Conservation (phyloP, 53 echinoderm and acorn worm genomes). For the Glandiceps talaboti region DNA sequence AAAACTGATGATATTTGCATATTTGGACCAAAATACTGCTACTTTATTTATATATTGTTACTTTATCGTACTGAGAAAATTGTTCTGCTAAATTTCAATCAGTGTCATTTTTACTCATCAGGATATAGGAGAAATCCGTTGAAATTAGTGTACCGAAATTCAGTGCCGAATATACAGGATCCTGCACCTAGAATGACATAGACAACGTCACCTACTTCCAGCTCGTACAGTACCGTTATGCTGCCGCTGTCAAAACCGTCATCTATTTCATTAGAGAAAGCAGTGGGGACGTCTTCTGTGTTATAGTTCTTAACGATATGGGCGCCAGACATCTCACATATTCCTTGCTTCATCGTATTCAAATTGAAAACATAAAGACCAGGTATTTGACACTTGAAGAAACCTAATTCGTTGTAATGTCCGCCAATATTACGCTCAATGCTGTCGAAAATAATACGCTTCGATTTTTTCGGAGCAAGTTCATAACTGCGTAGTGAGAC, state of each 20-base stretch:
- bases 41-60: too few relatives aligned
- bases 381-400: neutral
- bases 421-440: neutral
- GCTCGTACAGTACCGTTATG: neutral
- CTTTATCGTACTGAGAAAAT: too few relatives aligned
- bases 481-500: too few relatives aligned
- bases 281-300: neutral
- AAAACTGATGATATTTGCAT: too few relatives aligned
- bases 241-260: neutral
- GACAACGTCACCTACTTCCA: neutral
- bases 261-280: too few relatives aligned
- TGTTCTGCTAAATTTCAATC: too few relatives aligned
- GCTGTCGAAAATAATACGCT: too few relatives aligned
- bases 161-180: neutral
- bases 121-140: neutral
- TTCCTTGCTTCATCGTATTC: neutral
- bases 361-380: neutral
- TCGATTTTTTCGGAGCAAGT: too few relatives aligned
- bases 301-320: neutral
- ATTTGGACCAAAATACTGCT: too few relatives aligned
- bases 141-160: neutral
- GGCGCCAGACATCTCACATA: neutral
- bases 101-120: too few relatives aligned
- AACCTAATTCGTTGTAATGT: neutral
- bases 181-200: neutral